phyloP scores from a whole-genome alignment of 2,797 vertebrate genomes.

The Enoplosus armatus region DNA sequence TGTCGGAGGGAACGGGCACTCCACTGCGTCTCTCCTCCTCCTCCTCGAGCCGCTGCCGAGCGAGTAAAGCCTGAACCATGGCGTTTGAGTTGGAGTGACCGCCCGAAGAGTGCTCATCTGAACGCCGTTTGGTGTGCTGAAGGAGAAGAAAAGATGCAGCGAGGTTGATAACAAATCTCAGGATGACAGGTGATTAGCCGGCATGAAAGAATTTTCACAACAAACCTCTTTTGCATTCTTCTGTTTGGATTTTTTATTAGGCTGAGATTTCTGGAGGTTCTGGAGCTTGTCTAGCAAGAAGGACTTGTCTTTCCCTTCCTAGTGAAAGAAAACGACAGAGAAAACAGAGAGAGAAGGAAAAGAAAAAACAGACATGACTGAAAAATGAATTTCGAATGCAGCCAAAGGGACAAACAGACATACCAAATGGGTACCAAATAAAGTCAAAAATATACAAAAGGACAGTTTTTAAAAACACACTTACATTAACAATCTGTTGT shows the following conservation, averaged over 20 bases:
- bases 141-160: background rate
- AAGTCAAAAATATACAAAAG: background rate
- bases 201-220: background rate
- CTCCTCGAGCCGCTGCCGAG: conserved; percentile 67
- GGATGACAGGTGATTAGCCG: background rate
- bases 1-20: conserved; percentile 58
- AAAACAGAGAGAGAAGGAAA: conserved; percentile 9
- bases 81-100: conserved; percentile 70
- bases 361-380: background rate
- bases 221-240: conserved; percentile 69
- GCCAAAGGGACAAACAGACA: background rate
- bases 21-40: conserved; percentile 44
- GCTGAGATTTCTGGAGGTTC: conserved; percentile 71
- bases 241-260: conserved; percentile 45
- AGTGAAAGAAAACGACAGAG: conserved; percentile 1
- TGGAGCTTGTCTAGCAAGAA: conserved; percentile 88
- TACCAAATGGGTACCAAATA: background rate
- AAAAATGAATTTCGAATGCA: background rate
- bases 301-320: conserved; percentile 93
- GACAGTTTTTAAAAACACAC: conserved; percentile 45
- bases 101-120: conserved; percentile 22
- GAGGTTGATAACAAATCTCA: background rate
- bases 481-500: conserved; percentile 91
- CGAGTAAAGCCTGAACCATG: conserved; percentile 69
- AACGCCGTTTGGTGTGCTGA: conserved; percentile 49